A percentile compares a stretch with the other conserved stretches of the same genome.
These are phyloP conservation scores for Chymomyza procnemis DNA, from an alignment of 2,888 invertebrate species.

Conservation along the genomic window DNA sequence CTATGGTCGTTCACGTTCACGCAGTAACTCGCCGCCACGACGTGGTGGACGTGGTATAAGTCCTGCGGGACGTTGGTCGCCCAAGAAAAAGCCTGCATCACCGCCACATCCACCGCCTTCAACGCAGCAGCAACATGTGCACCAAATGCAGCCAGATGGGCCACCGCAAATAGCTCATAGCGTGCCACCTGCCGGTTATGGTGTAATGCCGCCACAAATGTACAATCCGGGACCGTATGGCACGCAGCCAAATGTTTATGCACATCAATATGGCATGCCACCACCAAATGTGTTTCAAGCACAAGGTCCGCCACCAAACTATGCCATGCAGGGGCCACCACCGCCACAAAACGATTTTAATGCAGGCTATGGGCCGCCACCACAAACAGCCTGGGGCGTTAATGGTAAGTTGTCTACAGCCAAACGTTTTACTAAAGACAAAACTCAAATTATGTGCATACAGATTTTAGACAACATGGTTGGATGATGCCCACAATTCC, in stretches of 20 bases:
- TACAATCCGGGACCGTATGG: slow-evolving; percentile 68
- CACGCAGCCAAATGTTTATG: slow-evolving; percentile 47
- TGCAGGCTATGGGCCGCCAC: slow-evolving; percentile 69
- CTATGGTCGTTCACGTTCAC: slow-evolving; percentile 68
- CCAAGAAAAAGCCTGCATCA: slow-evolving; percentile 70
- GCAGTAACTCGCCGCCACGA: slow-evolving; percentile 64
- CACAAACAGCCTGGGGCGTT: slow-evolving; percentile 69
- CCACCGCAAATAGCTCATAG: slow-evolving; percentile 43
- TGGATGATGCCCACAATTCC: slow-evolving; percentile 62
- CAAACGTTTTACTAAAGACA: neutral
- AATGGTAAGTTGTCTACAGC: slow-evolving; percentile 43
- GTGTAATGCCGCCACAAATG: slow-evolving; percentile 65
- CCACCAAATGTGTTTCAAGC: slow-evolving; percentile 62
- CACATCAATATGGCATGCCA: slow-evolving; percentile 68
- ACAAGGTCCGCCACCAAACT: slow-evolving; percentile 50
- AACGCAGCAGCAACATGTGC: slow-evolving; percentile 42
- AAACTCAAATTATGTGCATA: neutral
- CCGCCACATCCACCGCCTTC: slow-evolving; percentile 57
- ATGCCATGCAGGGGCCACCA: slow-evolving; percentile 64
- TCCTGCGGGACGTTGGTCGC: slow-evolving; percentile 70
- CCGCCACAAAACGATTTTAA: slow-evolving; percentile 60
- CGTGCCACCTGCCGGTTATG: slow-evolving; percentile 52
- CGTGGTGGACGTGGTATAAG: slow-evolving; percentile 55
- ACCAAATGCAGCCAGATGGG: slow-evolving; percentile 19
- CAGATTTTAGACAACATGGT: slow-evolving; percentile 68